Base-by-base conservation (phyloP, 2,888 invertebrate species). In the Lasioglossum leucozonium region DNA sequence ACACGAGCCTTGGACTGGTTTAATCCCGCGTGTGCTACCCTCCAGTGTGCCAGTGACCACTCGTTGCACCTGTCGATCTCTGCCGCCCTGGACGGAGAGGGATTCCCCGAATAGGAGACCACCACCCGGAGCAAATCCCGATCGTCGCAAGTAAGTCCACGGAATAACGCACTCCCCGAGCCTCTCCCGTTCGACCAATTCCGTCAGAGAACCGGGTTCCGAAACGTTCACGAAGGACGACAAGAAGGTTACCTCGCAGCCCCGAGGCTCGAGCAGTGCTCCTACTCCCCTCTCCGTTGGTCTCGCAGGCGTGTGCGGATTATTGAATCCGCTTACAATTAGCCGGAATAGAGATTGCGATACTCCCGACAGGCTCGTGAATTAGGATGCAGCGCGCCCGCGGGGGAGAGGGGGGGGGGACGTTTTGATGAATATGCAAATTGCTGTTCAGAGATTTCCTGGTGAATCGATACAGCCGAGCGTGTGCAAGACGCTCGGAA, bases 111-210 rank as follows among this genome's bases (percentile, higher is more conserved):
- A 71, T 40, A 44, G 74, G 69, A 75, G 37, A 16, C 6, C 22
- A 16, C 6, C 22, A 22, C 34, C n/a, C 10, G 67, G 77, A 37
- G 8, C 72, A 47, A n/a, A 62, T 40, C 73, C 30, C 74, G 76
- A 37, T 65, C 62, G 51, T 65, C 62, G 51, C 77, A 44, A 30
- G 87, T 87, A 80, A 87, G 87, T 87, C 8, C 65, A 34, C 62
- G 30, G n/a, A 71, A 47, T 37, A n/a, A n/a, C n/a, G n/a, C 40
- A 3, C 34, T 16, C 30, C 30, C 18, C 30, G 58, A 4, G 26
- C 58, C 4, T 58, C n/a, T n/a, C n/a, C n/a, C n/a, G n/a, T n/a
- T 26, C 1, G 13, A 26, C 26, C 58, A 26, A 5, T 22, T 2
- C 22, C 51, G 10, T 51, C 51, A 51, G 22, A 0, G 51, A 51